Evolutionary conservation across 2,888 invertebrate genomes (phyloP), one percentile per base, ranked within the genome.

Genomic region (Boloria euphrosyne): DNA sequence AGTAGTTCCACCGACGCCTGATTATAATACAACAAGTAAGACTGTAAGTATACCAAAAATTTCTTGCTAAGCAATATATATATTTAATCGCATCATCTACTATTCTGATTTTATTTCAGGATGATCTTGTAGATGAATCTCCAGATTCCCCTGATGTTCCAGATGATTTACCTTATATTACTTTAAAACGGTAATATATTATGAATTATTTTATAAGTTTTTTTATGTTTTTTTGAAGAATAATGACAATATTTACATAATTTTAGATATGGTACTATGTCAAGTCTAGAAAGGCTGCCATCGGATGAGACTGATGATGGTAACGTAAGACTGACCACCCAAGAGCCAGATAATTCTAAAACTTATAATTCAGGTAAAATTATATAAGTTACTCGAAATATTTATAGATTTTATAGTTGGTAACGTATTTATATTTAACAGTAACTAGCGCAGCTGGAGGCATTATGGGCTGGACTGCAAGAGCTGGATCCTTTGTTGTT

Each of bases 401-500:
- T 22, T 61, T 46, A n/a, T n/a, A 14, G 16, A 3, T 27, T 52
- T 27, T 52, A 7, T 5, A 1, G 6, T 49, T 31, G 10, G 31
- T 13, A n/a, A 47, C 16, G 13, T 10, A 58, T 27, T 10, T 2
- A 47, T n/a, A 38, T 31, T 13, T 22, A 16, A 57, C 70, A 85
- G 86, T 82, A 18, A 77, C 81, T 52, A 87, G 87, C 65, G 83
- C 87, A 4, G 81, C 93, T 6, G 92, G 93, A 18, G 94, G 94
- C 10, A 89, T 94, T 7, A 92, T 94, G 86, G 95, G 95, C 14
- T 97, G 97, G 96, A 96, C 97, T 0, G 95, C 96, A 7, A 92
- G 95, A 68, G 96, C 97, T 6, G 96, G 97, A 1, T 95, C 94
- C 46, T 97, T 95, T 80, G 96, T 97, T 5, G 96, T 95, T 4